Base-by-base conservation (phyloP, 2,797 vertebrate genomes). In the Balearica regulorum region DNA sequence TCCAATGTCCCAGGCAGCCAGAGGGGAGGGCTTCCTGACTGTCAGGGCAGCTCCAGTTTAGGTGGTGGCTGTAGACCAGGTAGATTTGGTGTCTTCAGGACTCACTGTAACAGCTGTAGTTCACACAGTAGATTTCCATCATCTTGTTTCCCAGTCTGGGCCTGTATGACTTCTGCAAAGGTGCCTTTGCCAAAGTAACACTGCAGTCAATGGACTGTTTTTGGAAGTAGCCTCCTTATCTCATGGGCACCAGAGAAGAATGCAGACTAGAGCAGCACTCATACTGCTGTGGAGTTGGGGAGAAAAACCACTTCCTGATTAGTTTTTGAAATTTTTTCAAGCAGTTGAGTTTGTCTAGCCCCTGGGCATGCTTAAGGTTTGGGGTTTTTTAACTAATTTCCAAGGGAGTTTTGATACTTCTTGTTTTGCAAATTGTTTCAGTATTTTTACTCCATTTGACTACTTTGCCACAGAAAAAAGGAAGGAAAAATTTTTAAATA, bases 341-440 rank as follows among this genome's bases (percentile, higher is more conserved):
- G 19, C 62, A 43, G 17, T 51, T 58, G 44, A 35, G 14, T 83
- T 83, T 88, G 5, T 73, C 9, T 55, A 70, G 62, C 12, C 13
- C 9, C 13, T 53, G 19, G 25, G 5, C 24, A n/a, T 61, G 33
- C 39, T 86, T 82, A 41, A 61, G 16, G 2, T 91, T 78, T 44
- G 10, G 1, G 0, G 0, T 41, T 77, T 60, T 55, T 4, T 7
- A 16, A 55, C 16, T 48, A 10, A 33, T 85, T 92, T 82, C 21
- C 28, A 71, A 78, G 37, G 10, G 2, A 12, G 2, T 79, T 89
- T 88, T 77, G 17, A 49, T 71, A 8, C n/a, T 83, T 81, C 60
- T 82, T 51, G 26, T 64, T 92, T 83, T 73, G 39, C 26, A 84
- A n/a, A 48, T n/a, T 0, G 2, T 70, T 66, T 66, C 54, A 43